A percentile compares a stretch with the other conserved stretches of the same genome.
These are phyloP conservation scores for Ptyas mucosa DNA, from an alignment of 2,113 vertebrate species.

Conservation along the genomic window DNA sequence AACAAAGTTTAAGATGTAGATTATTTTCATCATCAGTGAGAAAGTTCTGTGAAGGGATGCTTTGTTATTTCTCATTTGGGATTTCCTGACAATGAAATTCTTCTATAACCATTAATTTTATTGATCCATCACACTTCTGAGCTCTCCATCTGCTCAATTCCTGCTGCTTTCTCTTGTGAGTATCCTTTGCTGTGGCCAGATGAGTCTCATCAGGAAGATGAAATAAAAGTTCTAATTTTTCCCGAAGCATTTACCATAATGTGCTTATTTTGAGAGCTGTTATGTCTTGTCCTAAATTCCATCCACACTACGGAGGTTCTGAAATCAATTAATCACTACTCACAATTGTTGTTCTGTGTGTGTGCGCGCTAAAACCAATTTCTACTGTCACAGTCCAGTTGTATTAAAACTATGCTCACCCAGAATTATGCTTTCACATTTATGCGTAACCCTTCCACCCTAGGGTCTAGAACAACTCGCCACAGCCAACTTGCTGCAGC, in stretches of 20 bases:
- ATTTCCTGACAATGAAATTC: neutral
- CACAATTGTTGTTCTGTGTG: neutral
- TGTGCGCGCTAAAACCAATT: neutral
- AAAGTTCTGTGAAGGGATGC: neutral
- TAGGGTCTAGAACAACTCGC: neutral
- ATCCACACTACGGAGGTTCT: neutral
- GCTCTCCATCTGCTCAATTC: constrained; percentile 13
- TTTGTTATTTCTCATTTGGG: constrained; percentile 6
- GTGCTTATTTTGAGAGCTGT: neutral
- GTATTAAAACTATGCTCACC: neutral
- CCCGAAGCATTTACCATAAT: constrained; percentile 7
- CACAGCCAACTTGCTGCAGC: neutral
- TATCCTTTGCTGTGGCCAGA: neutral
- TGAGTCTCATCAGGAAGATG: neutral
- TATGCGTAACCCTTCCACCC: neutral
- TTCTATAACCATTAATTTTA: constrained; percentile 16
- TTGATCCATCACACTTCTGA: constrained; percentile 14
- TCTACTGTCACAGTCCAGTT: neutral
- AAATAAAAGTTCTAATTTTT: constrained; percentile 3
- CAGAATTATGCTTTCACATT: neutral
- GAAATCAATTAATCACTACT: neutral
- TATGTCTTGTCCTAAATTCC: neutral
- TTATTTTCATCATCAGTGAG: neutral
- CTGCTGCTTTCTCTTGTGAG: constrained; percentile 11
- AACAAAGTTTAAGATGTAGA: neutral